phyloP scores from a whole-genome alignment of 2,797 vertebrate genomes.

The Cynodonichthys magdalenae region DNA sequence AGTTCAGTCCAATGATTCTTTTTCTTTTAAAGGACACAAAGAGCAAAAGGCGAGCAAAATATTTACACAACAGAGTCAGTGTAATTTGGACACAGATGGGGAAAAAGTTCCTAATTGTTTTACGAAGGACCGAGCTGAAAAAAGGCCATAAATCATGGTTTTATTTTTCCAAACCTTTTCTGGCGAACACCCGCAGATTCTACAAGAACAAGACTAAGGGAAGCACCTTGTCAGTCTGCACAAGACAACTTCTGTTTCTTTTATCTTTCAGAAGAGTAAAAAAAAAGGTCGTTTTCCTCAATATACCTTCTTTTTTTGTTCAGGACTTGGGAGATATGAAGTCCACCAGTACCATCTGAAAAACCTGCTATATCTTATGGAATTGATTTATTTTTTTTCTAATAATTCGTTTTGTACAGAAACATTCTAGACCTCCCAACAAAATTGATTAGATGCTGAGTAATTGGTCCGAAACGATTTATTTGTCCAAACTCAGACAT shows the following conservation, averaged over 20 bases:
- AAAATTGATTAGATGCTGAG: slow-evolving; percentile 11
- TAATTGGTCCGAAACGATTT: slow-evolving; percentile 16
- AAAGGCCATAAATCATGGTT: slow-evolving; percentile 3
- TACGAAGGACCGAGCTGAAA: neutral
- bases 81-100: slow-evolving; percentile 17
- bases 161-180: slow-evolving; percentile 17
- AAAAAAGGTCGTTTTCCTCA: neutral
- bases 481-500: slow-evolving; percentile 12
- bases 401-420: slow-evolving; percentile 53
- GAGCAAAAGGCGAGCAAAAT: slow-evolving; percentile 8
- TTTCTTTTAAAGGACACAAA: slow-evolving; percentile 25
- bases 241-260: slow-evolving; percentile 27
- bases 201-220: slow-evolving; percentile 33
- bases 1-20: slow-evolving; percentile 27
- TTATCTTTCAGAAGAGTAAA: slow-evolving; percentile 10
- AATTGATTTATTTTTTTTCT: slow-evolving; percentile 41
- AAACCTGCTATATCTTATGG: slow-evolving; percentile 22
- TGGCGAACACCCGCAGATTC: slow-evolving; percentile 11
- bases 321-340: slow-evolving; percentile 21
- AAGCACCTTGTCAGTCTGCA: slow-evolving; percentile 23
- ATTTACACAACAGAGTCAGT: slow-evolving; percentile 18
- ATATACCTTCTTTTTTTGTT: slow-evolving; percentile 15
- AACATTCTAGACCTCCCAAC: slow-evolving; percentile 21
- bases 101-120: slow-evolving; percentile 8
- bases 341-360: slow-evolving; percentile 10